Base-by-base conservation (phyloP, 2,113 vertebrate species). In the Tricholaema leucomelas region DNA sequence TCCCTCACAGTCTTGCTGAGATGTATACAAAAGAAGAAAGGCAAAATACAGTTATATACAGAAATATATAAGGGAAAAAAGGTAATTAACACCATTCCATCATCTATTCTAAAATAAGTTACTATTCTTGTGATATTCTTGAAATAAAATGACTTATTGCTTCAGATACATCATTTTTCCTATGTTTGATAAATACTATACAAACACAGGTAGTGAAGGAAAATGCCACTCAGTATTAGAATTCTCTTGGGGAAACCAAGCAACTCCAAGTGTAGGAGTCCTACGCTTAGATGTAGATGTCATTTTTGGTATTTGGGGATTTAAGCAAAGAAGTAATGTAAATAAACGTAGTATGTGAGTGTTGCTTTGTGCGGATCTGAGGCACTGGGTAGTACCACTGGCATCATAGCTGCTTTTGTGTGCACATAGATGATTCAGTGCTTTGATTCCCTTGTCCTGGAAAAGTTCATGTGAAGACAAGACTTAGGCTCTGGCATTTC, bases 271-370 rank as follows among this genome's bases (percentile, higher is more conserved):
- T 28, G 16, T 38, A 52, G 36, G 65, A 40, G 23, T 24, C 61
- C 78, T 16, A 44, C 7, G 15, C 42, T 18, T 42, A 10, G 42
- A n/a, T 58, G 5, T 38, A 3, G 33, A 31, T 61, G 64, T 88
- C 17, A 65, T 3, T 6, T 42, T 42, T 42, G 14, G 13, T 44
- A 44, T 44, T 2, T 30, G 50, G 21, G 55, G 24, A 78, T 85
- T 96, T 81, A 94, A 95, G 76, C 48, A 44, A 93, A 81, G 36
- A 91, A 76, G 67, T 75, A 61, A 86, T 61, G 73, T 44, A 44
- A 44, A 44, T 40, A 38, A 64, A 56, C 74, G 8, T 48, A 79
- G 66, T 84, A 91, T 92, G 86, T 89, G n/a, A 80, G 71, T 90
- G 55, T 79, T 91, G 18, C 38, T 79, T 54, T 25, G 9, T 88